A percentile compares a stretch with the other conserved stretches of the same genome.
Evolutionary conservation across 2,113 vertebrate species (phyloP).

Genomic region (Chionis minor): DNA sequence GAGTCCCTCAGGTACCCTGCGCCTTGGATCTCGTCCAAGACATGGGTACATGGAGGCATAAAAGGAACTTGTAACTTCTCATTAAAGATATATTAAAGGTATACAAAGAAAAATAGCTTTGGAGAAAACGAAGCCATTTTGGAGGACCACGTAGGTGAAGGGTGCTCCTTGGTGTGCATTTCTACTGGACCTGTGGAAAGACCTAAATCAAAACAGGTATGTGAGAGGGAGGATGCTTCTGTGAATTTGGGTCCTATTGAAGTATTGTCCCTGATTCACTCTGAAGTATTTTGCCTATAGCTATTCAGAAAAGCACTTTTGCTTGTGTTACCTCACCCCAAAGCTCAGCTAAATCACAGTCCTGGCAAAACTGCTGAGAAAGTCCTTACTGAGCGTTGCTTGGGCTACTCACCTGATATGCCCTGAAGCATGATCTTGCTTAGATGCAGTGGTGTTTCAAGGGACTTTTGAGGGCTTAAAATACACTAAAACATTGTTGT

Average conservation of each 20-base stretch:
- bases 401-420: background rate
- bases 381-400: background rate
- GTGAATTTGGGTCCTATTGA: background rate
- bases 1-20: no score
- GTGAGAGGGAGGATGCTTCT: background rate
- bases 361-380: background rate
- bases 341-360: background rate
- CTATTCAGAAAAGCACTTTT: background rate
- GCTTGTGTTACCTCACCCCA: background rate
- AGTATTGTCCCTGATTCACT: background rate
- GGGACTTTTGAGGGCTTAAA: background rate
- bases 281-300: background rate
- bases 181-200: background rate
- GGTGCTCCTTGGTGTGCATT: background rate
- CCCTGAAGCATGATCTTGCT: background rate
- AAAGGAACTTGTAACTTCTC: background rate
- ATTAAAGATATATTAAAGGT: fast-evolving
- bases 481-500: background rate
- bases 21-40: no score
- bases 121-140: background rate
- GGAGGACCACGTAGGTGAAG: background rate
- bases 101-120: background rate
- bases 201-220: background rate
- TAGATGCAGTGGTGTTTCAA: background rate
- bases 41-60: fast-evolving